Evolutionary conservation across 2,888 invertebrate species (phyloP), one percentile per base, ranked within the genome.

Genomic region (Agrypnus murinus): DNA sequence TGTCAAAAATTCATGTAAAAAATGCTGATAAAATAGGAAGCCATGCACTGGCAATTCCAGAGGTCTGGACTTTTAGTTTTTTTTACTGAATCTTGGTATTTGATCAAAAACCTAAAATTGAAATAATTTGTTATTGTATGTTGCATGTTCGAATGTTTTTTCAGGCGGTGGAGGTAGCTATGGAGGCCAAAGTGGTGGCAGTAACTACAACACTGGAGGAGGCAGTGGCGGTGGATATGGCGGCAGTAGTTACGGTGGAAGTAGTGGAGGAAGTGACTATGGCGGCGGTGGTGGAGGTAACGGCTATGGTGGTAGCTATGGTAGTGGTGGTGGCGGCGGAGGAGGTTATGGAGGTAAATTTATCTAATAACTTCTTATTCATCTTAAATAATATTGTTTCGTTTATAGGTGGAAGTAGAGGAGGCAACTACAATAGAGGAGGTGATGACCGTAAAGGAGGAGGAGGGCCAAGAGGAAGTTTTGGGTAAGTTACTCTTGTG

Each of bases 391-490:
- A 46, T 10, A 7, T 12, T 8, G 2, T 15, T 46, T 12, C 32
- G 25, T 12, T 48, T 31, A 12, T 5, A 58, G 73, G 80, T 2
- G 77, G 80, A 48, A 78, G 80, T 34, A 70, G 77, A 14, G 74
- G 78, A n/a, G 76, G 73, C 14, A 71, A 72, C 55, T 76, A 76
- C 66, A 62, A 68, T 32, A 71, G 74, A 15, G 82, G 81, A 71
- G 88, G 81, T 58, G 85, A 89, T 86, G 77, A 88, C 64, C 79
- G 89, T 83, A 82, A 89, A 86, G 87, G 88, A 25, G n/a, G n/a
- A n/a, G n/a, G n/a, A 84, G 72, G 89, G 86, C 84, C 89, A 84
- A 84, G 84, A 84, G 85, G 88, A 85, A 88, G 88, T 83, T 90
- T 86, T 85, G 89, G 90, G 90, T 90, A 84, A 90, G 90, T 86